phyloP scores from a whole-genome alignment of 2,797 vertebrate genomes.

The Poecilia gillii region DNA sequence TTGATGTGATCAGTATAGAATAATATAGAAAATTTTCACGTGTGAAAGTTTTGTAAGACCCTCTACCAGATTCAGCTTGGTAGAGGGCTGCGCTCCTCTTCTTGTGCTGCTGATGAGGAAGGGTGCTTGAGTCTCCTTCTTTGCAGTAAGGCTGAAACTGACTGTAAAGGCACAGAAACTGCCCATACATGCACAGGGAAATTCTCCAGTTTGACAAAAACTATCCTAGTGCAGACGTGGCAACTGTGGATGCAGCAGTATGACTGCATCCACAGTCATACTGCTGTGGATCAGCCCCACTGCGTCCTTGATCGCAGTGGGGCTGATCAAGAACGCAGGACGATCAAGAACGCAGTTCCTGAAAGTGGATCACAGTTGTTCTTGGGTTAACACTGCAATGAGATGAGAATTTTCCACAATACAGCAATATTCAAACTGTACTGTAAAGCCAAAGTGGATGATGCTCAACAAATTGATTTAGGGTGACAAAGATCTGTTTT shows the following conservation, averaged over 20 bases:
- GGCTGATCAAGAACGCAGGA: too few species aligned
- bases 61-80: not conserved
- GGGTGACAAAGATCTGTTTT: constrained; percentile 26
- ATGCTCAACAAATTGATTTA: constrained; percentile 9
- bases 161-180: not conserved
- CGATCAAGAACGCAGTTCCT: not conserved
- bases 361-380: not conserved
- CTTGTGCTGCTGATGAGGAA: not conserved
- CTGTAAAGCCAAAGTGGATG: not conserved
- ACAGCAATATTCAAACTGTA: not conserved
- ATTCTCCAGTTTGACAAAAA: not conserved
- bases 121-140: not conserved
- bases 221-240: not conserved
- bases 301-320: too few species aligned
- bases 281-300: too few species aligned
- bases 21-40: not conserved
- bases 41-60: too few species aligned
- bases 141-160: not conserved
- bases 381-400: not conserved
- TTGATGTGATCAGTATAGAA: not conserved
- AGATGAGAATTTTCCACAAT: not conserved
- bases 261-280: too few species aligned
- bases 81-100: not conserved
- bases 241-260: not conserved
- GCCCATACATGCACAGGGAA: not conserved